A percentile compares a stretch with the other conserved stretches of the same genome.
These are phyloP conservation scores for Neoascia interrupta DNA, from an alignment of 2,888 invertebrate species.

Conservation along the genomic window DNA sequence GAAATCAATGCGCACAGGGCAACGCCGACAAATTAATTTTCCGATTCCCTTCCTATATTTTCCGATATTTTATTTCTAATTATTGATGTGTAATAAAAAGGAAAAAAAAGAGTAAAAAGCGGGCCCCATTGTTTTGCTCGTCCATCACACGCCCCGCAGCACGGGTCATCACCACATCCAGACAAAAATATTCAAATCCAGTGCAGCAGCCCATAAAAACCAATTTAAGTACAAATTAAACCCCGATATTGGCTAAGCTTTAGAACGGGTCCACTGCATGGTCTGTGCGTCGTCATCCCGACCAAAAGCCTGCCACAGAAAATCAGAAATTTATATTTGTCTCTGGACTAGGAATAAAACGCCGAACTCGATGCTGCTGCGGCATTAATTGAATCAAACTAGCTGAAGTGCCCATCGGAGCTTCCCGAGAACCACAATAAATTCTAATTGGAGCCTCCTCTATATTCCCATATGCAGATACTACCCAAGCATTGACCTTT, in stretches of 20 bases:
- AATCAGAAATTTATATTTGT: conserved; percentile 33
- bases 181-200: conserved; percentile 60
- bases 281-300: no score
- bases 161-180: conserved; percentile 34
- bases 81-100: conserved; percentile 67
- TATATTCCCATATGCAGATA: conserved; percentile 57
- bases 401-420: conserved; percentile 7
- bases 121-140: conserved; percentile 38
- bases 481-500: conserved; percentile 65
- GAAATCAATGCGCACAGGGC: conserved; percentile 50
- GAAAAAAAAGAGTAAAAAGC: conserved; percentile 42
- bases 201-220: conserved; percentile 61
- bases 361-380: conserved; percentile 27
- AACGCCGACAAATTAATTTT: conserved; percentile 46
- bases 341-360: conserved; percentile 64
- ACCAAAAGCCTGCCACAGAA: no score
- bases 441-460: conserved; percentile 64
- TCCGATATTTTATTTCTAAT: conserved; percentile 42
- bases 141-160: conserved; percentile 17
- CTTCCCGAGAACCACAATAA: conserved; percentile 55
- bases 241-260: conserved; percentile 51
- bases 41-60: conserved; percentile 34
- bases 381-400: conserved; percentile 65
- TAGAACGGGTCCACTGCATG: no score
- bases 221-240: conserved; percentile 67